Base-by-base conservation (phyloP, 2,888 invertebrate species). In the Listrodromus nycthemerus region DNA sequence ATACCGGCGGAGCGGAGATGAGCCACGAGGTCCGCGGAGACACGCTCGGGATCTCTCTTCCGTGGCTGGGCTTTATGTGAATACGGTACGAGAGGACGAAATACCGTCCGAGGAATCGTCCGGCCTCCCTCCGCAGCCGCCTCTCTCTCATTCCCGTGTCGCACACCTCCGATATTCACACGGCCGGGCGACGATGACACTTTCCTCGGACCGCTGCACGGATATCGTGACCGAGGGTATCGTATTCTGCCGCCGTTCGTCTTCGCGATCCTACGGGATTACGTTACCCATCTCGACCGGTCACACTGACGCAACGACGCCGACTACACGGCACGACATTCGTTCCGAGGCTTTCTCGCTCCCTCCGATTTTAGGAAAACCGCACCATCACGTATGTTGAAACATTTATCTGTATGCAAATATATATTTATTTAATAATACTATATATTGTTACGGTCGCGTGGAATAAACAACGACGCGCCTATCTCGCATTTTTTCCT, bases 161-260 rank as follows among this genome's bases (percentile, higher is more conserved):
- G 24, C 48, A 77, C 52, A 69, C 65, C 69, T 37, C 37, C n/a
- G 41, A 52, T 50, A 37, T 71, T 58, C 63, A 70, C 67, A 63
- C 21, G 8, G 13, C 76, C 52, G 48, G 78, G 45, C 80, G 73
- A 80, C 81, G 84, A 81, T 79, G 84, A 84, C 78, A 81, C 80
- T 84, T 74, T 84, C 66, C 76, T 71, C 79, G 55, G 78, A 71
- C 70, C 75, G 52, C 71, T 66, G 48, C 52, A 37, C 73, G 80
- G 80, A 83, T 82, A 80, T 83, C 80, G 83, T 74, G 80, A 71
- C 65, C 78, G 84, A 81, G 81, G 84, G 90, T 90, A 90, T 90
- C 90, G 89, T 90, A 90, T 90, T 90, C 89, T 87, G 88, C 85
- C 87, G 90, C 88, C 89, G 89, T 90, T 87, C 89, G 90, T 90